Evolutionary conservation across 2,797 vertebrate genomes (phyloP), one percentile per base, ranked within the genome.

Genomic region (Oryzias sinensis): DNA sequence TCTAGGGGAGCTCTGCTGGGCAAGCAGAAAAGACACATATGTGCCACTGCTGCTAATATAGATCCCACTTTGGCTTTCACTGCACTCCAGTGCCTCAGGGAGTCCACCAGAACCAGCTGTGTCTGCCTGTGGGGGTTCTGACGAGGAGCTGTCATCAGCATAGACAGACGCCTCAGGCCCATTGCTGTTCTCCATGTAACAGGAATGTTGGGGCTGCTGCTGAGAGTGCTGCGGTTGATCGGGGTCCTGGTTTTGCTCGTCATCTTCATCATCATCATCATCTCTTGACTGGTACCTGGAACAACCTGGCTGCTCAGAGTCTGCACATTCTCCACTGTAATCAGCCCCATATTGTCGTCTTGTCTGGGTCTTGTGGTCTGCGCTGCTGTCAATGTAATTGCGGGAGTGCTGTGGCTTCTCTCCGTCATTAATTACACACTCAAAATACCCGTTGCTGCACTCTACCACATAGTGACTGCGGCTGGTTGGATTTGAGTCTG

Each of bases 11-110:
- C 80, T 83, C 46, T 77, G 80, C 3, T 83, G 76, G 14, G 62
- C 66, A 6, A 52, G 56, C 51, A 85, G 64, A 58, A 84, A 86
- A 15, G 86, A 56, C 8, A 73, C 83, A 70, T 92, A 93, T 2
- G 89, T 91, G 25, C 90, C 92, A 18, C 91, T 93, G 78, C 92
- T 93, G 76, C 91, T 93, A 70, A 93, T 93, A 74, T 80, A 91
- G 5, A 84, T 72, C 1, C 89, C 90, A 1, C 89, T 53, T 74
- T 91, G 89, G 60, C 89, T 91, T 63, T 91, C 89, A 0, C 76
- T 88, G 66, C 89, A 87, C 67, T 92, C 91, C 70, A 87, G 40
- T 4, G 79, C 89, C 54, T 90, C 87, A 4, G 89, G 82, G 47
- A 89, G 84, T 42, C 89, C 84, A 0, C 65, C 83, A 46, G 86